Percentiles rank a stretch among this genome's conserved stretches.
These are phyloP conservation scores for Keiferia lycopersicella DNA, from an alignment of 2,888 invertebrate species.

Conservation along the genomic window DNA sequence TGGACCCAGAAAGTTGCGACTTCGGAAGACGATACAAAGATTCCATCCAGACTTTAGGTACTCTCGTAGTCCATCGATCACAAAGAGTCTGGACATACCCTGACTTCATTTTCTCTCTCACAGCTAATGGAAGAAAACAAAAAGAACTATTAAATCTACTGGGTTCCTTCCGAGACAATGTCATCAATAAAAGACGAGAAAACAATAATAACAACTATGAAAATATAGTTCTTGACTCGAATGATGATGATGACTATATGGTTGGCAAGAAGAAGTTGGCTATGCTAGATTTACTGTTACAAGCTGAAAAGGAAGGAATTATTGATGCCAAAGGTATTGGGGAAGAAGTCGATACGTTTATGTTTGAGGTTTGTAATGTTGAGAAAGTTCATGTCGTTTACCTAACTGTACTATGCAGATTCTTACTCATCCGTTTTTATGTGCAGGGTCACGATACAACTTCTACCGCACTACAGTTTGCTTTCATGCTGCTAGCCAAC, in stretches of 20 bases:
- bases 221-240: slow-evolving; percentile 32
- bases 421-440: too few relatives aligned
- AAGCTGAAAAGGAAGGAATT: slow-evolving; percentile 66
- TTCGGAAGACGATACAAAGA: slow-evolving; percentile 73
- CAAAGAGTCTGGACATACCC: slow-evolving; percentile 80
- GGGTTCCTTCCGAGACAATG: slow-evolving; percentile 57
- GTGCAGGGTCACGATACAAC: slow-evolving; percentile 84
- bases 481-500: slow-evolving; percentile 75
- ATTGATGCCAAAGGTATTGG: slow-evolving; percentile 77
- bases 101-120: slow-evolving; percentile 72
- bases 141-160: slow-evolving; percentile 50
- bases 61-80: slow-evolving; percentile 52
- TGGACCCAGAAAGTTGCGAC: slow-evolving; percentile 62
- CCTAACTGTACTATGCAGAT: too few relatives aligned
- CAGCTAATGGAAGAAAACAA: slow-evolving; percentile 72
- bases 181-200: slow-evolving; percentile 56
- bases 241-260: slow-evolving; percentile 39
- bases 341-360: slow-evolving; percentile 84
- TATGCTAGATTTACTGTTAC: slow-evolving; percentile 61
- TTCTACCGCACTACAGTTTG: slow-evolving; percentile 74
- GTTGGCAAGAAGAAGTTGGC: slow-evolving; percentile 62
- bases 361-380: slow-evolving; percentile 77
- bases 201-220: slow-evolving; percentile 24
- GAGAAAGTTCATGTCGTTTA: too few relatives aligned
- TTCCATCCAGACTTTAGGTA: slow-evolving; percentile 69